phyloP scores from a whole-genome alignment of 2,797 vertebrate genomes.

The Pangasius djambal region DNA sequence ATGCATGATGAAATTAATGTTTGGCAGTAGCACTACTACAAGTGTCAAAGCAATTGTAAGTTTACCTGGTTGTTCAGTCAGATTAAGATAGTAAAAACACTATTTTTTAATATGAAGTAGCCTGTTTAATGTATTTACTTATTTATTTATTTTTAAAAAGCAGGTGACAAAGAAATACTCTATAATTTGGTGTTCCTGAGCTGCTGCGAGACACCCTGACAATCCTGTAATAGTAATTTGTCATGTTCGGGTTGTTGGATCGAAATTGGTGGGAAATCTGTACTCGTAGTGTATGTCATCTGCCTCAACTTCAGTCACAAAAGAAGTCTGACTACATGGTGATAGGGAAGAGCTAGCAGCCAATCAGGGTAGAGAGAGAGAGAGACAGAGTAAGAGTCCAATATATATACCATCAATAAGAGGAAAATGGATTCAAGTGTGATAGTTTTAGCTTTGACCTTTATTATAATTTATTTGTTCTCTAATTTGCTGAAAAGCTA shows the following conservation, averaged over 20 bases:
- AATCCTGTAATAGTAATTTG: not conserved
- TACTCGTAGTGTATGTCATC: not conserved
- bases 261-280: not conserved
- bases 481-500: not conserved
- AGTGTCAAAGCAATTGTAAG: not conserved
- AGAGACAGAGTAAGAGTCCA: not conserved
- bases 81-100: not conserved
- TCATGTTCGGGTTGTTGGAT: not conserved
- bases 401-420: not conserved
- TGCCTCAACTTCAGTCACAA: not conserved
- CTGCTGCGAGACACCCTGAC: not conserved
- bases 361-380: not conserved
- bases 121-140: not conserved
- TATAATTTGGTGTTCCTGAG: not conserved
- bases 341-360: not conserved
- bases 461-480: not conserved
- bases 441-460: not conserved
- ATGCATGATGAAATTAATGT: conserved; percentile 13
- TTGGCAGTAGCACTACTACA: not conserved
- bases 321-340: not conserved
- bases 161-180: not conserved
- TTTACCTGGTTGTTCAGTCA: not conserved
- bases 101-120: not conserved
- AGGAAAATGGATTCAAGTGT: not conserved
- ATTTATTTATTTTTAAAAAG: not conserved